These are phyloP conservation scores for Ganaspis brasiliensis DNA, from an alignment of 2,888 invertebrate genomes.

Conservation along the genomic window DNA sequence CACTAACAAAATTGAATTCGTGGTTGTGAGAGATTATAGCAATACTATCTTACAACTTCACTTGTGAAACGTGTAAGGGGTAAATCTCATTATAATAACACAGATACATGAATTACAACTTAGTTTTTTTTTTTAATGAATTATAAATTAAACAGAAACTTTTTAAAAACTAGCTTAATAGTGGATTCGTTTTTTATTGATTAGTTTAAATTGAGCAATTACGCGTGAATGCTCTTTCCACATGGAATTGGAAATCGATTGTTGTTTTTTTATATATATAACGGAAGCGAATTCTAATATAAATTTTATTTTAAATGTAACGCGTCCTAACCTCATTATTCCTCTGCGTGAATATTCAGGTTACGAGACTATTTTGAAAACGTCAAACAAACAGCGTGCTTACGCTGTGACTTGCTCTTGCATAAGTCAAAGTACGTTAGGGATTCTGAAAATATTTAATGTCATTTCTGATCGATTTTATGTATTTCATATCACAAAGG, in stretches of 20 bases:
- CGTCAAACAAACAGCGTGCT: conserved; percentile 19
- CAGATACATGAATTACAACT: background rate
- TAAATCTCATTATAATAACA: conserved; percentile 25
- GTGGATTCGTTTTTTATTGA: conserved; percentile 1
- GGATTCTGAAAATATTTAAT: conserved; percentile 30
- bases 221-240: background rate
- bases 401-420: conserved; percentile 11
- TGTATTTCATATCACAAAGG: background rate
- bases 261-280: background rate
- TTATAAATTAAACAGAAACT: background rate
- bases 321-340: conserved; percentile 12
- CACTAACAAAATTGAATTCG: background rate
- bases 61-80: background rate
- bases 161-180: background rate
- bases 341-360: conserved; percentile 22
- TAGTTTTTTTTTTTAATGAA: background rate
- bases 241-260: background rate
- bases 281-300: background rate
- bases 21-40: conserved; percentile 6
- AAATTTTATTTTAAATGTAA: conserved; percentile 24
- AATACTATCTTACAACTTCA: conserved; percentile 12
- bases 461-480: conserved; percentile 14
- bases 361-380: conserved; percentile 41
- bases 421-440: conserved; percentile 12
- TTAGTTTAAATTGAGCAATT: background rate